phyloP scores from a whole-genome alignment of 2,113 vertebrate genomes.

The Grallaria varia region DNA sequence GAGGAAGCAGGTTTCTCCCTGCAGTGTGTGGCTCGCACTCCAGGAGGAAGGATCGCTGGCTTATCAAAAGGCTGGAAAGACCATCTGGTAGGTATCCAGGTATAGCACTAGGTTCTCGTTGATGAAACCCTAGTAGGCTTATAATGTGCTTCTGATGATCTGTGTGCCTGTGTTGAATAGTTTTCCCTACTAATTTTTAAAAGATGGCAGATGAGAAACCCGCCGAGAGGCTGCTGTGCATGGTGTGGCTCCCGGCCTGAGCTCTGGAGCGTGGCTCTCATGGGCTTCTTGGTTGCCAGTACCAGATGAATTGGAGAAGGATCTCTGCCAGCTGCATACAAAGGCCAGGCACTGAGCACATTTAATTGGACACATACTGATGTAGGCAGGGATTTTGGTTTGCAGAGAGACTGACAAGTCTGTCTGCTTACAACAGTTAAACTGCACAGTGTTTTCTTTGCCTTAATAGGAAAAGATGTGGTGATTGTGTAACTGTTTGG shows the following conservation, averaged over 20 bases:
- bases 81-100: not conserved
- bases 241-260: not conserved
- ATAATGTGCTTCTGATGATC: not conserved
- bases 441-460: constrained; percentile 47
- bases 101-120: not conserved
- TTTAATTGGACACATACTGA: constrained; percentile 19
- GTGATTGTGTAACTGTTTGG: constrained; percentile 49
- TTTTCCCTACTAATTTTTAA: not conserved
- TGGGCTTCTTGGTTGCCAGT: not conserved
- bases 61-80: not conserved
- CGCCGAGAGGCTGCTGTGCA: not conserved
- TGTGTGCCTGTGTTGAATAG: not conserved
- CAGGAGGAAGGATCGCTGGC: not conserved
- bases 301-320: not conserved
- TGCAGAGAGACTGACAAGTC: constrained; percentile 5
- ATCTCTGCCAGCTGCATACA: not conserved
- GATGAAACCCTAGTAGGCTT: not conserved
- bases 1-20: not conserved
- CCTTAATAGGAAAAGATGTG: constrained; percentile 66
- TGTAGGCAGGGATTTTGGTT: constrained; percentile 22
- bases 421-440: constrained; percentile 34
- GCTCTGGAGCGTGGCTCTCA: not conserved
- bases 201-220: not conserved
- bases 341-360: not conserved
- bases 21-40: not conserved